Percentiles rank a stretch among this genome's conserved stretches.
phyloP scores from a whole-genome alignment of 2,113 vertebrate species.

The Neodontobutis hainanensis region DNA sequence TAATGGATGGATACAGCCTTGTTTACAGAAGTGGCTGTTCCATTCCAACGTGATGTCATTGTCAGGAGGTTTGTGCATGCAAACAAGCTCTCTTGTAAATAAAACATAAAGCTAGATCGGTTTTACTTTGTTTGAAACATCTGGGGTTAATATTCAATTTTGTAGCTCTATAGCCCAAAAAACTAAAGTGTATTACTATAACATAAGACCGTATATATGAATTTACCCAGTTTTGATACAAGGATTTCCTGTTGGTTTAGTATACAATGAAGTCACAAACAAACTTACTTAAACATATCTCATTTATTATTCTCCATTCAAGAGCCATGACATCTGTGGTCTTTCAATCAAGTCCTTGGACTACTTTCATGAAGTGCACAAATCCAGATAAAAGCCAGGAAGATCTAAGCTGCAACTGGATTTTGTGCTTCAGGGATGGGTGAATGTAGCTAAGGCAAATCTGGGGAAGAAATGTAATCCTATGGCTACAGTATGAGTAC shows the following conservation, averaged over 20 bases:
- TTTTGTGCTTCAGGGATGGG: constrained; percentile 66
- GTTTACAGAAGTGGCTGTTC: constrained; percentile 28
- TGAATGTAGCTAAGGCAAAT: constrained; percentile 43
- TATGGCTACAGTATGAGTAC: constrained; percentile 39
- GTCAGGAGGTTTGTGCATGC: constrained; percentile 15
- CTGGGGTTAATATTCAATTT: no score
- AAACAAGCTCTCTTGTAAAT: not conserved
- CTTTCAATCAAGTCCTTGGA: constrained; percentile 44
- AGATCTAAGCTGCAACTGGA: constrained; percentile 48
- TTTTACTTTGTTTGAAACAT: no score
- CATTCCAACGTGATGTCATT: constrained; percentile 24
- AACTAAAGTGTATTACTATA: no score
- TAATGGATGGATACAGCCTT: constrained; percentile 9
- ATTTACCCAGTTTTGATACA: not conserved
- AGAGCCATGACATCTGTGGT: constrained; percentile 52
- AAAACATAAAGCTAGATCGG: no score
- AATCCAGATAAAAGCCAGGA: constrained; percentile 53
- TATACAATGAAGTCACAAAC: constrained; percentile 34
- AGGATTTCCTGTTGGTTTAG: not conserved
- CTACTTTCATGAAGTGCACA: constrained; percentile 51
- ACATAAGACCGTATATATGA: no score
- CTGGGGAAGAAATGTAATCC: constrained; percentile 20
- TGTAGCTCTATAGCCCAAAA: no score
- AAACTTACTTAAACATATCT: constrained; percentile 61
- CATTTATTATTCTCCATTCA: constrained; percentile 62